Percentiles rank a stretch among this genome's conserved stretches.
Conservation (phyloP, 2,888 invertebrate genomes). For the Zootermopsis nevadensis region DNA sequence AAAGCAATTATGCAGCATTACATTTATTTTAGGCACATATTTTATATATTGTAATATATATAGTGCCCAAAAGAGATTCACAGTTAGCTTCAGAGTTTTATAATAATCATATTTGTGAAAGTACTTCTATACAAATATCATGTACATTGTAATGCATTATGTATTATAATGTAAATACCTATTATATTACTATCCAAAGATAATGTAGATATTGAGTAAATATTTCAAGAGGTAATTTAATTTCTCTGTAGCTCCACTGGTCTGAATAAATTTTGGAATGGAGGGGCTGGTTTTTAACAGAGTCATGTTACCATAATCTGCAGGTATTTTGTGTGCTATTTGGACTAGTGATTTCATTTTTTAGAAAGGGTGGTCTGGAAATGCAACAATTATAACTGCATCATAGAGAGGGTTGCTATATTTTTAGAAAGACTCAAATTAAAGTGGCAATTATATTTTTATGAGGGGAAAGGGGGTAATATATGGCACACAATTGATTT, state of each 20-base stretch:
- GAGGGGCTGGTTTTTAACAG: not conserved
- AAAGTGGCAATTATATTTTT: conserved; percentile 28
- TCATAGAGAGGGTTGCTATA: conserved; percentile 15
- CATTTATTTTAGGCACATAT: not conserved
- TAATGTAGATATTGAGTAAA: conserved; percentile 26
- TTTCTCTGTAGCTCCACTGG: conserved; percentile 19
- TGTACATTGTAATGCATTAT: conserved; percentile 9
- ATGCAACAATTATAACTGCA: conserved; percentile 30
- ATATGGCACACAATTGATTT: conserved; percentile 29
- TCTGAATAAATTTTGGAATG: conserved; percentile 4
- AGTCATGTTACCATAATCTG: conserved; percentile 11
- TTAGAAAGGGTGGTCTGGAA: conserved; percentile 5
- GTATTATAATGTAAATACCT: conserved; percentile 26
- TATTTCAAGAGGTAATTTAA: not conserved
- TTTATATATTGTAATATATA: conserved; percentile 22
- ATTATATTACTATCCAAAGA: conserved; percentile 18
- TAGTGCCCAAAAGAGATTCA: not conserved
- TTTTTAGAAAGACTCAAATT: conserved; percentile 30
- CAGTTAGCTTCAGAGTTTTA: conserved; percentile 9
- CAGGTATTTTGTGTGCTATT: conserved; percentile 11
- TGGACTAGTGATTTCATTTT: not conserved
- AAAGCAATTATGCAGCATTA: not conserved
- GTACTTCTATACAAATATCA: conserved; percentile 14
- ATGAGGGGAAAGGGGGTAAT: conserved; percentile 30
- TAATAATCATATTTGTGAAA: conserved; percentile 20